Conservation (phyloP, 2,797 vertebrate genomes). For the Tinamus major region DNA sequence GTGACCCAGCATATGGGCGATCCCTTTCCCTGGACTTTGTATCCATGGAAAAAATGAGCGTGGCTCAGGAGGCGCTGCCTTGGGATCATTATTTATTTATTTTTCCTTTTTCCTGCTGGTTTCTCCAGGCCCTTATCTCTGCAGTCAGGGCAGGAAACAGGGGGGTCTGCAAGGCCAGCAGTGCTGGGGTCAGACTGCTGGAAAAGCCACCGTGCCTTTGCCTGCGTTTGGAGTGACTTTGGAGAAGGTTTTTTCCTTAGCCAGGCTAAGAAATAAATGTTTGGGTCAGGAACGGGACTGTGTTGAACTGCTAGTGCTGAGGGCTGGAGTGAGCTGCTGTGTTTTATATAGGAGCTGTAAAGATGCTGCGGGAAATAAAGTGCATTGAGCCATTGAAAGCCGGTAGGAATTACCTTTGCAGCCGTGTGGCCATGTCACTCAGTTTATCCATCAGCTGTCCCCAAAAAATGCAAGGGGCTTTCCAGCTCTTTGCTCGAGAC, state of each 20-base stretch:
- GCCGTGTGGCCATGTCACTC: neutral
- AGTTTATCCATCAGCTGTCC: neutral
- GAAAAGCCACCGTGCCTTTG: neutral
- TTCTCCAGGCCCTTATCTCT: conserved; percentile 44
- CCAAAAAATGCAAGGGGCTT: neutral
- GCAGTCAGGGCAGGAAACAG: conserved; percentile 51
- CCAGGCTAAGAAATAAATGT: neutral
- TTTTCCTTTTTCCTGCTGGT: neutral
- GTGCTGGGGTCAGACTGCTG: neutral
- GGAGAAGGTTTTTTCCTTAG: neutral
- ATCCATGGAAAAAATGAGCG: neutral
- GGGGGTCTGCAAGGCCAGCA: conserved; percentile 28
- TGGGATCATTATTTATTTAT: neutral
- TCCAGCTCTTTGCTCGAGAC: neutral
- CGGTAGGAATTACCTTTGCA: neutral
- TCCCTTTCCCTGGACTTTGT: neutral
- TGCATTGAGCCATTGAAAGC: accelerated
- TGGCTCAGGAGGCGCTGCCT: neutral
- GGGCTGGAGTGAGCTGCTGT: neutral
- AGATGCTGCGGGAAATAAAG: neutral
- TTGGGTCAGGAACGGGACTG: neutral
- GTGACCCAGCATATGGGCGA: neutral
- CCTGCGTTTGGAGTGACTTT: neutral
- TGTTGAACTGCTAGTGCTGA: no score
- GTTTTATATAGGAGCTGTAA: neutral